Conservation (phyloP, 2,888 invertebrate species). For the Drosophila algonquin region DNA sequence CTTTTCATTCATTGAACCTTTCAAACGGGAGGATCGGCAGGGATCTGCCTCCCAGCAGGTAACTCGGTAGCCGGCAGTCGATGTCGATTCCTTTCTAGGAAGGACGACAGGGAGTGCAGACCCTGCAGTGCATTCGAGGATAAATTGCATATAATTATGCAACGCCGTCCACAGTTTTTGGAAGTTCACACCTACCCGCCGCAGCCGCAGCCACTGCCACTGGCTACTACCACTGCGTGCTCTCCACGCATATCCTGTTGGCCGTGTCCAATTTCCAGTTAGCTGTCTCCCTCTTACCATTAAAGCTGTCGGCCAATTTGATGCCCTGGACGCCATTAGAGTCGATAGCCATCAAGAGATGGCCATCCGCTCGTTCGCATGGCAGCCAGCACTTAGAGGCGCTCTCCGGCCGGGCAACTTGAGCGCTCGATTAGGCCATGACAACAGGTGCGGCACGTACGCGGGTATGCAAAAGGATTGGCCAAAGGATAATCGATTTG, state of each 20-base stretch:
- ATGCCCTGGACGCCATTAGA: constrained; percentile 70
- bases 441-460: constrained; percentile 76
- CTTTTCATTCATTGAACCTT: constrained; percentile 44
- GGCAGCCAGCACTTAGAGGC: background rate
- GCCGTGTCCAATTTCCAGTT: constrained; percentile 54
- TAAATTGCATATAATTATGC: constrained; percentile 78
- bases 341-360: constrained; percentile 61
- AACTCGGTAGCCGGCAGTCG: constrained; percentile 64
- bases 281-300: constrained; percentile 37
- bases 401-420: constrained; percentile 50
- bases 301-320: constrained; percentile 55
- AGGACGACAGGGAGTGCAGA: constrained; percentile 36
- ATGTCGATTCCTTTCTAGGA: constrained; percentile 45
- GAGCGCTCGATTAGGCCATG: constrained; percentile 66
- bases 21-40: constrained; percentile 21
- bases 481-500: constrained; percentile 69
- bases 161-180: constrained; percentile 58
- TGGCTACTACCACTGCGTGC: constrained; percentile 21
- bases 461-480: constrained; percentile 70
- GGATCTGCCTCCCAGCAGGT: constrained; percentile 41
- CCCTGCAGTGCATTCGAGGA: constrained; percentile 16
- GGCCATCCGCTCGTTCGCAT: constrained; percentile 47
- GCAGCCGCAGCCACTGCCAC: constrained; percentile 2
- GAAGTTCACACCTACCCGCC: constrained; percentile 63
- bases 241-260: constrained; percentile 38